Evolutionary conservation across 1,140 invertebrate species (phyloP).

Genomic region (Papilio dardanus): DNA sequence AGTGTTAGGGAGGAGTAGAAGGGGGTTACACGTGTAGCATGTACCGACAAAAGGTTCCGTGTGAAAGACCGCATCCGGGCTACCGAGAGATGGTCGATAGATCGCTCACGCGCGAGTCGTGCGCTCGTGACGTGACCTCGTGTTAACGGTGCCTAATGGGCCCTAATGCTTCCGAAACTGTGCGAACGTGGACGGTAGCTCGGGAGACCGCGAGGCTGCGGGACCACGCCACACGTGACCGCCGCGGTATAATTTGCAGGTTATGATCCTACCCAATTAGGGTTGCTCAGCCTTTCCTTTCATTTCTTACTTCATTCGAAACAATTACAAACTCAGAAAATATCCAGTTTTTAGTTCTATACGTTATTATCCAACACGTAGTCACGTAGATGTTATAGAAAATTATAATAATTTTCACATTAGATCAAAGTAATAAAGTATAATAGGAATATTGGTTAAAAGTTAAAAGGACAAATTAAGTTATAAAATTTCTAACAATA

Average conservation of each 20-base stretch:
- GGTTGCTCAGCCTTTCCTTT: not conserved
- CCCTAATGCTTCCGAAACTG: constrained; percentile 82
- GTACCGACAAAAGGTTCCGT: constrained; percentile 42
- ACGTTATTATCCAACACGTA: no score
- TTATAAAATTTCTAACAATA: no score
- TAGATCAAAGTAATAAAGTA: no score
- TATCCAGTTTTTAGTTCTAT: not conserved
- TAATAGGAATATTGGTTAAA: no score
- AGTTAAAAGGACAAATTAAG: no score
- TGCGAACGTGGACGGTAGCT: constrained; percentile 80
- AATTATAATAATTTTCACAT: not conserved
- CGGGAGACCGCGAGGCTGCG: constrained; percentile 45
- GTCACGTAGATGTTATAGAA: not conserved
- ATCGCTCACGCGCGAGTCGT: constrained; percentile 74
- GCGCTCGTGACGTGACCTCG: constrained; percentile 74
- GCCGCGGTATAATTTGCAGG: constrained; percentile 69
- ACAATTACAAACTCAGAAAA: not conserved
- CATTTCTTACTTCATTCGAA: not conserved
- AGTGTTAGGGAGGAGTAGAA: not conserved
- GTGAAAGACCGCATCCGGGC: constrained; percentile 62
- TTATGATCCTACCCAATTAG: constrained; percentile 46
- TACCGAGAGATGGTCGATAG: constrained; percentile 76
- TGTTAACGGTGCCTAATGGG: constrained; percentile 81
- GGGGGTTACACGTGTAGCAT: constrained; percentile 39
- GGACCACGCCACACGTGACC: constrained; percentile 66